A percentile compares a stretch with the other conserved stretches of the same genome.
phyloP scores from a whole-genome alignment of 1,140 invertebrate species.

The Streblospio benedicti region DNA sequence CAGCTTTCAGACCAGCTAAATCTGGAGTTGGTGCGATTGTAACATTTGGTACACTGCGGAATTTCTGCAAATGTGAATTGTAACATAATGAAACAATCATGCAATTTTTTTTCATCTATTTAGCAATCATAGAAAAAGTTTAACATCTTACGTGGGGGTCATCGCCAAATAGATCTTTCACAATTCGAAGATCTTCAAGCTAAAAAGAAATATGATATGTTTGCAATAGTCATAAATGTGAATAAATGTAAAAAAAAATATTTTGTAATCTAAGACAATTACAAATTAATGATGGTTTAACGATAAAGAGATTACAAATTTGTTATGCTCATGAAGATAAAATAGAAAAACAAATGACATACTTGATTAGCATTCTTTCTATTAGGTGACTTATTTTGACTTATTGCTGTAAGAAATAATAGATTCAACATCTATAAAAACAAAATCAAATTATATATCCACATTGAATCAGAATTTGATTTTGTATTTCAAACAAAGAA shows the following conservation, averaged over 20 bases:
- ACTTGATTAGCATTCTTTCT: background rate
- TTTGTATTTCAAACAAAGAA: too few relatives aligned
- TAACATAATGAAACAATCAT: too few relatives aligned
- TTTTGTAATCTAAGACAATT: background rate
- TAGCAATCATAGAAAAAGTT: background rate
- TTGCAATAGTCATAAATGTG: too few relatives aligned
- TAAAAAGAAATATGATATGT: background rate
- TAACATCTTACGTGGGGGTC: slow-evolving; percentile 30
- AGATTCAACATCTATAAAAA: background rate
- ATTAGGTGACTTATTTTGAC: background rate
- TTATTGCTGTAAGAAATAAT: background rate
- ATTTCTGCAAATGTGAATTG: too few relatives aligned
- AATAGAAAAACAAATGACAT: slow-evolving; percentile 4
- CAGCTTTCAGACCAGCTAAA: too few relatives aligned
- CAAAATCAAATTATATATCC: background rate
- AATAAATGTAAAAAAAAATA: background rate
- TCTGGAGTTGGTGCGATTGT: too few relatives aligned
- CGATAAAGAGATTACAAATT: background rate
- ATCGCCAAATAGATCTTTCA: slow-evolving; percentile 43
- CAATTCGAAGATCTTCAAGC: slow-evolving; percentile 29
- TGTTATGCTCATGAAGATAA: background rate
- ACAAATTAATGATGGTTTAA: background rate
- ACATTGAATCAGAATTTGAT: background rate
- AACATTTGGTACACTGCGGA: too few relatives aligned
- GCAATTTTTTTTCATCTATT: background rate